These are phyloP conservation scores for Sesamia inferens DNA, from an alignment of 2,888 invertebrate species.

Conservation along the genomic window DNA sequence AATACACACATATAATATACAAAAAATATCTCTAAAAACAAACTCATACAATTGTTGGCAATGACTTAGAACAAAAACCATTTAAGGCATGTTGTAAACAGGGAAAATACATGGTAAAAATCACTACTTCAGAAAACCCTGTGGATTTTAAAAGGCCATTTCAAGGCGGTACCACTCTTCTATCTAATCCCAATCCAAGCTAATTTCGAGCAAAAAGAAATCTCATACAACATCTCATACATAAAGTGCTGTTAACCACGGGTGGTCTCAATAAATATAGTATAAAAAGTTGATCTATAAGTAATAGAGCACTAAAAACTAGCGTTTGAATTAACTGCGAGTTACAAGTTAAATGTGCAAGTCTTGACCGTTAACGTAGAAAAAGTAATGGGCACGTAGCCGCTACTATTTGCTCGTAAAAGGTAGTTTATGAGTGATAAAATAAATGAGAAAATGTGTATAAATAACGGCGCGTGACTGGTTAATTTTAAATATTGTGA, in stretches of 20 bases:
- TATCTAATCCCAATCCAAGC: constrained; percentile 14
- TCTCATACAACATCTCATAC: background rate
- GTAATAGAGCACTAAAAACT: constrained; percentile 66
- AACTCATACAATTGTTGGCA: background rate
- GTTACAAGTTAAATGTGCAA: constrained; percentile 56
- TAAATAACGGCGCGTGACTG: too few species aligned
- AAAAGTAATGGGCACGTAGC: constrained; percentile 58
- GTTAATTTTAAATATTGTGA: too few species aligned
- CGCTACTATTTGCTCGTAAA: constrained; percentile 58
- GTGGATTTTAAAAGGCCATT: background rate
- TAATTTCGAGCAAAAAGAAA: constrained; percentile 37
- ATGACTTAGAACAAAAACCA: background rate
- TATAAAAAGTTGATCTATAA: constrained; percentile 56
- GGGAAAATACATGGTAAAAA: background rate
- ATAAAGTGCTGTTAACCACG: constrained; percentile 37
- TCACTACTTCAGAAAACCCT: background rate
- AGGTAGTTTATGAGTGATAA: constrained; percentile 37
- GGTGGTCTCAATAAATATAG: constrained; percentile 62
- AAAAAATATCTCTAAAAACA: background rate
- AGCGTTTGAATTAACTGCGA: constrained; percentile 59
- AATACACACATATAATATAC: too few species aligned
- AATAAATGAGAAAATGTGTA: constrained; percentile 26
- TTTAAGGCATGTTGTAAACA: too few species aligned
- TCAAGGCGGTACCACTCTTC: background rate
- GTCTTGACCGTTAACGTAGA: constrained; percentile 45